Evolutionary conservation across 2,113 vertebrate genomes (phyloP), one percentile per base, ranked within the genome.

Genomic region (Oxygymnocypris stewartii): DNA sequence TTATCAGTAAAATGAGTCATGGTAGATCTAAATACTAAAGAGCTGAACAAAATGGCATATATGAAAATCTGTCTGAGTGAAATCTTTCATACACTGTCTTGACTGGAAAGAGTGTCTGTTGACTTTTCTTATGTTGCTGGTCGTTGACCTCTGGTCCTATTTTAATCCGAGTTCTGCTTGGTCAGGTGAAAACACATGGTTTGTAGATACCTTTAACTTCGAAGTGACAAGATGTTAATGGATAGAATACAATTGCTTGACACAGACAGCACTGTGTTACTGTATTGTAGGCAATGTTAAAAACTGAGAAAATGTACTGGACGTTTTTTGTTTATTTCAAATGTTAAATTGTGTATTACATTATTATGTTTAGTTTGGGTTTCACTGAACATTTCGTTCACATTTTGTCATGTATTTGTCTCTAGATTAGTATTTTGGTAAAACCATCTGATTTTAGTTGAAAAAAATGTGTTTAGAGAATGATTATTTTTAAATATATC

Each of bases 191-290:
- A n/a, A 82, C 57, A 79, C 61, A 54, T 79, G 74, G 12, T 87
- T 75, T 79, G 75, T 88, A 90, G 51, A 86, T 78, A 86, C 85
- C 35, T 69, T 51, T 44, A 25, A 63, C 18, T 87, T 59, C 80
- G 75, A 90, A 88, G 89, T 86, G 81, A 85, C 67, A 74, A 75
- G 80, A 91, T 81, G 83, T 71, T 51, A 57, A 87, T 78, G 49
- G 84, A 74, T 87, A 82, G 86, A 91, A 92, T 85, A 89, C 84
- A 82, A 85, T 91, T 89, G 67, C 4, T 31, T 77, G n/a, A n/a
- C n/a, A n/a, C n/a, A n/a, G n/a, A n/a, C n/a, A n/a, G n/a, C n/a
- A n/a, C n/a, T n/a, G n/a, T n/a, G 4, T 40, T 73, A 2, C 8
- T 40, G 4, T 16, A 73, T 23, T 73, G 18, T 37, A 18, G 18